These are phyloP conservation scores for Subanguina moxae DNA, from an alignment of 1,140 invertebrate genomes.

Conservation along the genomic window DNA sequence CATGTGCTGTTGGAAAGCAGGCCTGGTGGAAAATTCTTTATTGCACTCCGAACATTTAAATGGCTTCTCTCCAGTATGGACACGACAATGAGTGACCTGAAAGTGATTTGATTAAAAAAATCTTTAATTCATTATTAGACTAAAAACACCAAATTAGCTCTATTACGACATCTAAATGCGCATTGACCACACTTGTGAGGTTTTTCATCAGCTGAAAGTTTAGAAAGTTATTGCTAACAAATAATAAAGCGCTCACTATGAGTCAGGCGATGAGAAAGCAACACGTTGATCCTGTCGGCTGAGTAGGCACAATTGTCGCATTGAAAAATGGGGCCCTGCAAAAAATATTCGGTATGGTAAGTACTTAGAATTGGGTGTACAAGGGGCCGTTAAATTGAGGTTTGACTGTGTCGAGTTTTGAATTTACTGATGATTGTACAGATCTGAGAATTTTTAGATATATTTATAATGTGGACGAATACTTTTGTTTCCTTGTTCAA, in stretches of 20 bases:
- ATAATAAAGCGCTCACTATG: conserved; percentile 59
- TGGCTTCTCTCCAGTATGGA: conserved; percentile 60
- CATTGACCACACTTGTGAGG: conserved; percentile 64
- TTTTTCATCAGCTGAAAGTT: conserved; percentile 61
- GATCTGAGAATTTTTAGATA: too few relatives aligned
- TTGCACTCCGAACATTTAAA: conserved; percentile 62
- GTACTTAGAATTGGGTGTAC: too few relatives aligned
- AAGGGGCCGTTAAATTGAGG: too few relatives aligned
- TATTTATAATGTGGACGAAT: too few relatives aligned
- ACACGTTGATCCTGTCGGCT: conserved; percentile 63
- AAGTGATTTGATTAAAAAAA: too few relatives aligned
- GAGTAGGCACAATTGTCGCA: conserved; percentile 67
- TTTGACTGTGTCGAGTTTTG: too few relatives aligned
- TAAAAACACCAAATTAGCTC: conserved; percentile 61
- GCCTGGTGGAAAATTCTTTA: conserved; percentile 64
- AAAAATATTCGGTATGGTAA: conserved; percentile 37
- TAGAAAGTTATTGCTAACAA: conserved; percentile 23
- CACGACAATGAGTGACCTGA: conserved; percentile 58
- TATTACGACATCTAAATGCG: conserved; percentile 61
- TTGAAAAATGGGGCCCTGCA: conserved; percentile 66
- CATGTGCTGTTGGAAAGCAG: conserved; percentile 66
- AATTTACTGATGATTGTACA: too few relatives aligned
- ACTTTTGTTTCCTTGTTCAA: too few relatives aligned
- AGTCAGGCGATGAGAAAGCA: conserved; percentile 64
- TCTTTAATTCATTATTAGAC: too few relatives aligned